Evolutionary conservation across 2,888 invertebrate species (phyloP), one percentile per base, ranked within the genome.

Genomic region (Thecocarcelia acutangulata): DNA sequence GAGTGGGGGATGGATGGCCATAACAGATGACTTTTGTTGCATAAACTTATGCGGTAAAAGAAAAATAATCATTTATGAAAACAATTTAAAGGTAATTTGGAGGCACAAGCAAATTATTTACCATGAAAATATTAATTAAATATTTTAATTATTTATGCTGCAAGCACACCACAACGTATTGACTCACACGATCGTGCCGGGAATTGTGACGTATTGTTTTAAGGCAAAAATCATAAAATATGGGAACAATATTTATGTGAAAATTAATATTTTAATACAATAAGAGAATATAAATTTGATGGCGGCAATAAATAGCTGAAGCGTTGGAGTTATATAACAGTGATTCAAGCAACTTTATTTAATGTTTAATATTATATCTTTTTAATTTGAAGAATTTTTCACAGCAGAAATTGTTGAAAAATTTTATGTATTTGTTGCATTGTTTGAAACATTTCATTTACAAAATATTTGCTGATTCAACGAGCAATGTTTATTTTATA

Each of bases 91-190:
- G 73, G 77, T 70, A 82, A 64, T 82, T 77, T 69, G 33, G 78
- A 74, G 77, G 28, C 56, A 8, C 13, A 21, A 28, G 56, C 19
- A 48, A 69, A 69, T 77, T 73, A 82, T 82, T 82, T 74, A 78
- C 54, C 40, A 56, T 74, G 56, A 66, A 66, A 78, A 58, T 59
- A 74, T 82, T n/a, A 82, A 82, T 78, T 82, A 82, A 82, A 82
- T 77, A 73, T 78, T 82, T 82, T 82, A 77, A 78, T 77, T 82
- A 78, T 82, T 82, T 82, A 77, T 82, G 80, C 73, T 61, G 59
- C 33, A 24, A 37, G 40, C 42, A 68, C 44, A 64, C 54, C n/a
- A 17, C 3, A 0, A 11, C 15, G n/a, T 40, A 33, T 9, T 1
- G 11, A 40, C 40, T 11, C 24, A 46, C 3, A 8, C 44, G 9